Conservation (phyloP, 2,113 vertebrate species). For the Tetrao urogallus region DNA sequence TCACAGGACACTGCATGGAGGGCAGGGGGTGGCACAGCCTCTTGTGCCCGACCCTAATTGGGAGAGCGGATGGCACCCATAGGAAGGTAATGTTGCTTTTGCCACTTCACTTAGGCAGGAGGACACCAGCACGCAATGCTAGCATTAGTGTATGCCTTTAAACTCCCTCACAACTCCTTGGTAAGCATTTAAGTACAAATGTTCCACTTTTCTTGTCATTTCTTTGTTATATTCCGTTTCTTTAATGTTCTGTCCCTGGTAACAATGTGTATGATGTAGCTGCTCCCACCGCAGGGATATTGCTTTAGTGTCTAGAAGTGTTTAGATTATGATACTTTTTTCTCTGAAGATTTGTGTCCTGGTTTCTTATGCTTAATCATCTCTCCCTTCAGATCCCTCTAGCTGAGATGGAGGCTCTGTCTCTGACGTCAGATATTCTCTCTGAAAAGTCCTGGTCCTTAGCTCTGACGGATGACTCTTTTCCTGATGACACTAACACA, state of each 20-base stretch:
- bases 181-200: slow-evolving; percentile 27
- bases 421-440: slow-evolving; percentile 94
- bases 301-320: slow-evolving; percentile 52
- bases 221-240: slow-evolving; percentile 19
- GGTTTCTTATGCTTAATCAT: slow-evolving; percentile 89
- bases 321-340: slow-evolving; percentile 57
- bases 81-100: not conserved
- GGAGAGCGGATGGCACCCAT: not conserved
- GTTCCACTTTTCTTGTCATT: not conserved
- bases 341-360: slow-evolving; percentile 67
- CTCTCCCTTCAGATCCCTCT: slow-evolving; percentile 99
- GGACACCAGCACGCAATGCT: not conserved
- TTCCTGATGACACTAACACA: slow-evolving; percentile 93
- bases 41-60: not conserved
- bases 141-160: slow-evolving; percentile 45
- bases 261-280: slow-evolving; percentile 44
- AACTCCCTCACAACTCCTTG: not conserved
- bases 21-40: not conserved
- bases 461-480: slow-evolving; percentile 96
- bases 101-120: not conserved
- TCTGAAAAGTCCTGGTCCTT: slow-evolving; percentile 99
- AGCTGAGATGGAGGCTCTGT: slow-evolving; percentile 99
- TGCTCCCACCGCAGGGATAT: slow-evolving; percentile 41
- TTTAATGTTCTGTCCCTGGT: not conserved
- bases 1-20: not conserved